Evolutionary conservation across 1,140 invertebrate genomes (phyloP), one percentile per base, ranked within the genome.

Genomic region (Helicoverpa zea): DNA sequence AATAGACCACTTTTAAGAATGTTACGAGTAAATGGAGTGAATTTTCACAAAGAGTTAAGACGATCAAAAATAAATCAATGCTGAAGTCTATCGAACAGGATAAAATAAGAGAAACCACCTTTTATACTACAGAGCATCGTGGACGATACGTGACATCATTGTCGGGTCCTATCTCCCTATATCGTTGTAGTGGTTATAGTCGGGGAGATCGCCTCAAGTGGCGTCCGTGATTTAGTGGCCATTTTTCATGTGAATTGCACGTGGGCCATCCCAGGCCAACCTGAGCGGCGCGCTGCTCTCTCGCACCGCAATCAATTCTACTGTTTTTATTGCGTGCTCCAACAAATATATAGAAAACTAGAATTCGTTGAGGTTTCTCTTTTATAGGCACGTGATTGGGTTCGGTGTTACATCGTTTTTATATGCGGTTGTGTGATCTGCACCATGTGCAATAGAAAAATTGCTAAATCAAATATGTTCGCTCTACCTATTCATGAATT

Each of bases 241-340:
- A 87, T 89, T 87, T 90, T 87, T 87, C 88, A 89, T 88, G 81
- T 84, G 87, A 88, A 88, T 84, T 87, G 85, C 88, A 89, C 84
- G 77, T 83, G 84, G 79, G 68, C 80, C 80, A 78, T 66, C 75
- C 75, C 75, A 30, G 74, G 12, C 61, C 64, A 68, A 68, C 64
- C 64, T 68, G 49, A 49, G 47, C 75, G 43, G 58, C 54, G 18
- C 58, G 56, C 18, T 51, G 75, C 75, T 61, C 52, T 43, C 80
- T 80, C 78, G 52, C 29, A 61, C 83, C 80, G 82, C 77, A 86
- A 86, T 86, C 85, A 83, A 84, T 86, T 81, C 76, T 75, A 84
- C 79, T 75, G 79, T 66, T 82, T 79, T 79, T 82, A 82, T 77
- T 66, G 75, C 75, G 49, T 30, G 23, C 75, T 64, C 75, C 59